phyloP scores from a whole-genome alignment of 2,113 vertebrate genomes.

The Paramisgurnus dabryanus region DNA sequence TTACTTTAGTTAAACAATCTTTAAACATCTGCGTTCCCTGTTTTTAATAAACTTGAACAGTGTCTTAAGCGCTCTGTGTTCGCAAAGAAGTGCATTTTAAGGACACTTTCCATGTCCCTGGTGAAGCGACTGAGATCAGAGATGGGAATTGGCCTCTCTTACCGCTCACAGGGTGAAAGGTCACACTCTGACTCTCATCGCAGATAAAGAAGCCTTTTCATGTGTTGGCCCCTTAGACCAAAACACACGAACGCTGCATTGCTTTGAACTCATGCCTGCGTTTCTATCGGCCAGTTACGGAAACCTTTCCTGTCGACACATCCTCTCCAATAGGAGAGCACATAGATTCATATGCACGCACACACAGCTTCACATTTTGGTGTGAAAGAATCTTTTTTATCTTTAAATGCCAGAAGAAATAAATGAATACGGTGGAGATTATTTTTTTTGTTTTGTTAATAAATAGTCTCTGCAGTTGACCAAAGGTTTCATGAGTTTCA shows the following conservation, averaged over 20 bases:
- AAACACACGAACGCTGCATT: constrained; percentile 60
- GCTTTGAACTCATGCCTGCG: constrained; percentile 65
- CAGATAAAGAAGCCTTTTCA: constrained; percentile 75
- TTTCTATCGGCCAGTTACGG: constrained; percentile 1
- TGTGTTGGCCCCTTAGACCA: constrained; percentile 65
- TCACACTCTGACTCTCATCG: constrained; percentile 64
- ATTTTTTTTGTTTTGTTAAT: no score
- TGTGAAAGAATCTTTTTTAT: constrained; percentile 19
- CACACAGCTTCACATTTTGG: not conserved
- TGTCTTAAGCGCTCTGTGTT: not conserved
- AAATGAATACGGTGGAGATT: no score
- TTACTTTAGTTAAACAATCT: no score
- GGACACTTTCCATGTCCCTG: constrained; percentile 66
- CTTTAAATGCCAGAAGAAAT: no score
- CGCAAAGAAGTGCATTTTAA: constrained; percentile 13
- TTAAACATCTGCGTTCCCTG: no score
- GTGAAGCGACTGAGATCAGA: constrained; percentile 66
- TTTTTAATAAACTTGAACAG: not conserved
- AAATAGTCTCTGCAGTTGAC: no score
- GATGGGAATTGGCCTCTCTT: constrained; percentile 63
- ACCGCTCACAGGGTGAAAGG: constrained; percentile 70
- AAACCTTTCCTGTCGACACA: constrained; percentile 41
- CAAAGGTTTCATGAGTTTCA: no score
- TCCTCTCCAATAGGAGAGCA: constrained; percentile 32
- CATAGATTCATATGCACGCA: not conserved